A percentile compares a stretch with the other conserved stretches of the same genome.
Evolutionary conservation across 2,888 invertebrate genomes (phyloP).

Genomic region (Zygogramma bicolorata): DNA sequence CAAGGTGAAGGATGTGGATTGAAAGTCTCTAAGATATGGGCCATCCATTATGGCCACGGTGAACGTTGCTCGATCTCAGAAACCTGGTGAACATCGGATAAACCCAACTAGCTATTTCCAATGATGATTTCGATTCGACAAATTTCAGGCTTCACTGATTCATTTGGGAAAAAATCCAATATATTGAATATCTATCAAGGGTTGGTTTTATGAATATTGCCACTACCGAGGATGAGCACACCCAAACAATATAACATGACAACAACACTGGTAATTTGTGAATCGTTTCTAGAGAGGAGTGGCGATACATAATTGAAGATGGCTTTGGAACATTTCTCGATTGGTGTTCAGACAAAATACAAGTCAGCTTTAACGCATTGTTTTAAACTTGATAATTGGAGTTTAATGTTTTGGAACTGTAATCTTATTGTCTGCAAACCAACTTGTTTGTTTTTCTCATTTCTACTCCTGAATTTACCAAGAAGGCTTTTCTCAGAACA

Average conservation of each 20-base stretch:
- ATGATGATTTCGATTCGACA: too few species aligned
- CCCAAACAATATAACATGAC: neutral
- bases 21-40: too few species aligned
- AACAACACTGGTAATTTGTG: neutral
- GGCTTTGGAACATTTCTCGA: neutral
- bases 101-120: too few species aligned
- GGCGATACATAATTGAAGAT: neutral
- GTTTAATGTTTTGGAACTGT: neutral
- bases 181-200: too few species aligned
- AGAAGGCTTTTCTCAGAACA: neutral
- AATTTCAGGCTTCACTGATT: too few species aligned
- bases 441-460: neutral
- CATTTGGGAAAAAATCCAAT: too few species aligned
- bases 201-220: too few species aligned
- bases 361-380: neutral
- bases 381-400: neutral
- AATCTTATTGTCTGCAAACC: neutral
- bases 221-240: too few species aligned
- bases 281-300: neutral
- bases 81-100: too few species aligned
- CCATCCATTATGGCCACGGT: too few species aligned
- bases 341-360: neutral
- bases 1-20: too few species aligned
- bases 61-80: too few species aligned
- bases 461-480: neutral